Evolutionary conservation across 37 sponge, comb jelly and placozoan species (phyloP), one percentile per base, ranked within the genome.

Genomic region (Cladorhizidae sp.): DNA sequence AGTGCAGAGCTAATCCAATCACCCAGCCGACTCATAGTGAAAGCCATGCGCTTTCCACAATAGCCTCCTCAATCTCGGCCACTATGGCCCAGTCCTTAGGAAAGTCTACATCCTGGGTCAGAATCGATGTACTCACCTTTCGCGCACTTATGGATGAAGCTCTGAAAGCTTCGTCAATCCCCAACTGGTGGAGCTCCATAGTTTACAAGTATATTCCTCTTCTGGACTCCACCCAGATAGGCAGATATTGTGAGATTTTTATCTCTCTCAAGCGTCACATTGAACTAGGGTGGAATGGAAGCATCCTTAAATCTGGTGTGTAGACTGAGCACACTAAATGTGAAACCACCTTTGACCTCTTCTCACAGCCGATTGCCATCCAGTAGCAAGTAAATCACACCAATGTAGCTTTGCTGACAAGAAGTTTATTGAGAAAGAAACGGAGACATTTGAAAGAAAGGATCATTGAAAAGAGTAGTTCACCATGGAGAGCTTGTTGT

Each of bases 291-390:
- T 36, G 67, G 67, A 32, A 21, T 7, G 38, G 38, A 43, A 21
- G 40, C 72, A 43, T 50, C 72, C 36, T 50, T 72, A 9, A 58
- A 21, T 45, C 9, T 45, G 3, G 59, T 58, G 26, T 58, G 59
- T 58, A 3, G 72, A 18, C 72, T 36, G 40, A 40, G 59, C 59
- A 42, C 72, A 72, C 50, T 72, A 50, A 72, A 72, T 36, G 72
- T 72, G 11, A 40, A 72, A 72, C 28, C 72, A 28, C 72, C 72
- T 2, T 35, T 32, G 18, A 35, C 42, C 50, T 72, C 42, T 43
- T 26, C 72, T 72, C 9, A 45, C 49, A 12, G 49, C 49, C 5
- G 49, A 45, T 45, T 45, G 49, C 49, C 49, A 45, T 45, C 49
- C 49, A 9, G 9, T 45, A 45, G 49, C 49, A 45, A 45, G 49